A percentile compares a stretch with the other conserved stretches of the same genome.
Conservation (phyloP, 2,113 vertebrate species). For the Choloepus hoffmanni region DNA sequence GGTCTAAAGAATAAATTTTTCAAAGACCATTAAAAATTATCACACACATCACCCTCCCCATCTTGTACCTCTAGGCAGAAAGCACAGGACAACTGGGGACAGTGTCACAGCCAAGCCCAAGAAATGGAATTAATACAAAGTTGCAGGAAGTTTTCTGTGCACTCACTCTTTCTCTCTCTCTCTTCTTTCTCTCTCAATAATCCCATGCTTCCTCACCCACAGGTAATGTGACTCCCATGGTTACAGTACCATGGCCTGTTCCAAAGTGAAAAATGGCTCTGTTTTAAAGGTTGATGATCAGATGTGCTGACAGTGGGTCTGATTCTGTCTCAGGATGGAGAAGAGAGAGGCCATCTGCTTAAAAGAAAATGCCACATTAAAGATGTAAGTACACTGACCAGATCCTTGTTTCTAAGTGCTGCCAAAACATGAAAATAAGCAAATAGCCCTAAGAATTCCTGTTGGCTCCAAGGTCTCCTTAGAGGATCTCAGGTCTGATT, state of each 20-base stretch:
- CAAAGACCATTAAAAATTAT: neutral
- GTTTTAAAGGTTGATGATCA: neutral
- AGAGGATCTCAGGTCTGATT: neutral
- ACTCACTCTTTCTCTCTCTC: neutral
- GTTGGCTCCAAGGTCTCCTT: neutral
- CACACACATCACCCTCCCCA: rapidly evolving
- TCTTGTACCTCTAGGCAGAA: neutral
- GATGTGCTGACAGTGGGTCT: neutral
- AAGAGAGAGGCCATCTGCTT: neutral
- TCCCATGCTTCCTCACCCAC: neutral
- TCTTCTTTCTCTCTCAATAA: neutral
- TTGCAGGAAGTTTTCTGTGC: neutral
- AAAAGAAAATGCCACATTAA: neutral
- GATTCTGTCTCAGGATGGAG: neutral
- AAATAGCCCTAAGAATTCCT: neutral
- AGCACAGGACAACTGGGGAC: neutral
- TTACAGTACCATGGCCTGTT: neutral
- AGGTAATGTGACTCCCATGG: neutral
- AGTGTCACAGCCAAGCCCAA: neutral
- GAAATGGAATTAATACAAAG: neutral
- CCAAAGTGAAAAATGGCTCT: neutral
- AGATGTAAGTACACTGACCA: neutral
- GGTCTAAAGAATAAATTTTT: neutral
- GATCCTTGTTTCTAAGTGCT: neutral
- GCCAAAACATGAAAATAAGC: neutral